Conservation (phyloP, 2,888 invertebrate genomes). For the Orthosia cruda region DNA sequence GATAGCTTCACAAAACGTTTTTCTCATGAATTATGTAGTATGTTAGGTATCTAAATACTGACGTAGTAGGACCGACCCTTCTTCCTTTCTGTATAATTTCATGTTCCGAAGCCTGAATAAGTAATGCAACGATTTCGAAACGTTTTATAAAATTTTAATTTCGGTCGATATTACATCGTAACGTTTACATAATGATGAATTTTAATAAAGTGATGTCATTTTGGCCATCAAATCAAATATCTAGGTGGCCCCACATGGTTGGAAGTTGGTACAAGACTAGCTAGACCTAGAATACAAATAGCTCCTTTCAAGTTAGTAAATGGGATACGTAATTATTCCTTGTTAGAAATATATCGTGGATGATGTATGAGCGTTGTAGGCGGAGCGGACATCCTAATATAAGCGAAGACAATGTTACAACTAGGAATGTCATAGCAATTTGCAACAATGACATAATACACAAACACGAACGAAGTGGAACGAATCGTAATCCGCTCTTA, state of each 20-base stretch:
- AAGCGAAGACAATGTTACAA: constrained; percentile 85
- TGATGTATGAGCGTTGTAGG: constrained; percentile 82
- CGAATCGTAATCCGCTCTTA: constrained; percentile 63
- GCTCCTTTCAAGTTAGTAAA: constrained; percentile 36
- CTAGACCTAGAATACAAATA: constrained; percentile 15
- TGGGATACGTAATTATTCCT: constrained; percentile 58
- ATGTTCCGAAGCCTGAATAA: constrained; percentile 87
- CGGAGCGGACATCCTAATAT: constrained; percentile 88
- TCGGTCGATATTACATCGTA: constrained; percentile 74
- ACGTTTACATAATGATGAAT: constrained; percentile 43
- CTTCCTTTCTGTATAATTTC: constrained; percentile 86
- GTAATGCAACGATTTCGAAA: constrained; percentile 82
- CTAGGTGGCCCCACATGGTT: background rate
- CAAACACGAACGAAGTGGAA: constrained; percentile 67
- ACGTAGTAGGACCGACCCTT: constrained; percentile 77
- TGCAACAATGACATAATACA: constrained; percentile 83
- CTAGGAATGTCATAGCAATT: constrained; percentile 86
- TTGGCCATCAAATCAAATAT: background rate
- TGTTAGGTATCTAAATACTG: constrained; percentile 61
- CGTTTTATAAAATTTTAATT: constrained; percentile 84
- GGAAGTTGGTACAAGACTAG: background rate
- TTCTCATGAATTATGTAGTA: constrained; percentile 81
- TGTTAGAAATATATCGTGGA: constrained; percentile 69
- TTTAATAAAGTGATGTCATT: constrained; percentile 39
- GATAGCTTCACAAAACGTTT: constrained; percentile 64